These are phyloP conservation scores for Sussaba pulchella DNA, from an alignment of 2,888 invertebrate species.

Conservation along the genomic window DNA sequence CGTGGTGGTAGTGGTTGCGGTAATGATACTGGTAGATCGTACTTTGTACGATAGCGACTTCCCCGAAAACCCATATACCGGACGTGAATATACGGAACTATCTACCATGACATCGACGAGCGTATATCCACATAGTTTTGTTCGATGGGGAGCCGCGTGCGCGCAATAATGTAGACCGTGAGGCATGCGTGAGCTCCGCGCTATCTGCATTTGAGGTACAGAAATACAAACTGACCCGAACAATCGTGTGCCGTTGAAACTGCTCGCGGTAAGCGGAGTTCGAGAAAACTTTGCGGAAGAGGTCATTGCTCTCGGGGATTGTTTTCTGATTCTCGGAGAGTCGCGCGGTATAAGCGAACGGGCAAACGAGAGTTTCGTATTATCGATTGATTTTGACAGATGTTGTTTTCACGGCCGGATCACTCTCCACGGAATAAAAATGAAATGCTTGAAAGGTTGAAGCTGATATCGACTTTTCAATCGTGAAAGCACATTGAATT, in stretches of 20 bases:
- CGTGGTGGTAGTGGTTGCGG: conserved; percentile 11
- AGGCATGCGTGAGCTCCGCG: conserved; percentile 41
- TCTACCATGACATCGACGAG: conserved; percentile 25
- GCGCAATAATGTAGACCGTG: conserved; percentile 15
- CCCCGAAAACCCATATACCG: background rate
- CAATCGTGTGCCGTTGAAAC: conserved; percentile 45
- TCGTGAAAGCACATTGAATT: background rate
- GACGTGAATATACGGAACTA: background rate
- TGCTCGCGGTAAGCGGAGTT: conserved; percentile 3
- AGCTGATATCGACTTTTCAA: background rate
- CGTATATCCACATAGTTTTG: conserved; percentile 7
- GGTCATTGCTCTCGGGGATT: conserved; percentile 41
- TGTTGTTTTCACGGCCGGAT: conserved; percentile 8
- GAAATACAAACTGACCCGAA: conserved; percentile 53
- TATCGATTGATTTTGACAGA: conserved; percentile 1
- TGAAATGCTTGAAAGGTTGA: background rate
- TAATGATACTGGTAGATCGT: conserved; percentile 23
- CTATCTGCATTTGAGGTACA: conserved; percentile 61
- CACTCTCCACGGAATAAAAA: background rate
- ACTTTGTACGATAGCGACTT: conserved; percentile 14
- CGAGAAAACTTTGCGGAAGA: background rate
- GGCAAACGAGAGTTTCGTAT: conserved; percentile 3
- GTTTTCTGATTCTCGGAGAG: conserved; percentile 49
- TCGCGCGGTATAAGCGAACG: background rate
- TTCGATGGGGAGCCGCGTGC: conserved; percentile 14